Conservation (phyloP, 2,888 invertebrate genomes). For the Volucella zonaria region DNA sequence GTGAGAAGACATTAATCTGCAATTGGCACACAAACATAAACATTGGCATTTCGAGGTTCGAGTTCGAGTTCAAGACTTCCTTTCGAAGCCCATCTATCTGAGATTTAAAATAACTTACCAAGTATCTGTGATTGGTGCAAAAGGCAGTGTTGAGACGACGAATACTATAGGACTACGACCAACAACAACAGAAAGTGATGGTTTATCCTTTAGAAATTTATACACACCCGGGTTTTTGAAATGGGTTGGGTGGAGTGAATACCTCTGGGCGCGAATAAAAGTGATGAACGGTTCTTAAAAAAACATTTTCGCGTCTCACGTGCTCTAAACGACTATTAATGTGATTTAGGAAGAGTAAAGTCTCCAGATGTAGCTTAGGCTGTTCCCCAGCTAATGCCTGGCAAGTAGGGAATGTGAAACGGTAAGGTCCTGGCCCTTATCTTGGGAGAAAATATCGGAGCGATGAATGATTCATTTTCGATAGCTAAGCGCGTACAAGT, state of each 20-base stretch:
- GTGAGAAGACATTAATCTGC: slow-evolving; percentile 80
- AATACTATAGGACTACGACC: slow-evolving; percentile 39
- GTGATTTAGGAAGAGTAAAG: slow-evolving; percentile 72
- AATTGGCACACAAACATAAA: slow-evolving; percentile 79
- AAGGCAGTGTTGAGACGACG: slow-evolving; percentile 20
- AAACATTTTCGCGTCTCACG: slow-evolving; percentile 75
- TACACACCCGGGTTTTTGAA: slow-evolving; percentile 31
- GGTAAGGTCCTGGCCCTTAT: not conserved
- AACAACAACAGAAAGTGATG: slow-evolving; percentile 28
- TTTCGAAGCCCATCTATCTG: slow-evolving; percentile 52
- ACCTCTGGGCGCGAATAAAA: slow-evolving; percentile 66
- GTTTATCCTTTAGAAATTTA: slow-evolving; percentile 71
- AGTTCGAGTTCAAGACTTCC: slow-evolving; percentile 22
- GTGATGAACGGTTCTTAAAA: slow-evolving; percentile 76
- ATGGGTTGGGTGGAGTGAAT: not conserved
- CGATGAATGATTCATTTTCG: slow-evolving; percentile 72
- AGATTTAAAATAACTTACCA: slow-evolving; percentile 68
- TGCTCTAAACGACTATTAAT: slow-evolving; percentile 74
- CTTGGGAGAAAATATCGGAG: slow-evolving; percentile 28
- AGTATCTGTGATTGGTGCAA: slow-evolving; percentile 43
- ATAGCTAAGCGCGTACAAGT: slow-evolving; percentile 63
- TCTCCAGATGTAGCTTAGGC: slow-evolving; percentile 65
- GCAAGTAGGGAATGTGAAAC: slow-evolving; percentile 24
- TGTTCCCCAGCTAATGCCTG: slow-evolving; percentile 48
- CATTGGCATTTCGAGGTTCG: slow-evolving; percentile 15